Evolutionary conservation across 1,140 invertebrate species (phyloP).

Genomic region (Nymphalis io): DNA sequence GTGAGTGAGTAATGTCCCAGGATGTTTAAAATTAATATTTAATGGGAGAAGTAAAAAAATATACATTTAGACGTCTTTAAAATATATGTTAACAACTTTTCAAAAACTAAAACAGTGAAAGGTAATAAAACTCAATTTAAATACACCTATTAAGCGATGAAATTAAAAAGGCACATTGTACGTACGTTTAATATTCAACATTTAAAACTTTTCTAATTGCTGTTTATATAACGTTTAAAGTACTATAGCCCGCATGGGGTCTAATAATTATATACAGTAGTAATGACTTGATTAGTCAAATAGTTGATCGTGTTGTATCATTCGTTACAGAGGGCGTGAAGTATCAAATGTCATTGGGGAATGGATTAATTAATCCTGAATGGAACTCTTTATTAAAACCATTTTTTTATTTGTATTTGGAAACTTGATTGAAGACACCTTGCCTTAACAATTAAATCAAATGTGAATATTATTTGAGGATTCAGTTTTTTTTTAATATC

Average conservation of each 20-base stretch:
- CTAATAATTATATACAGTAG: neutral
- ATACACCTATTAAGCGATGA: too few relatives aligned
- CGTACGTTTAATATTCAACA: too few relatives aligned
- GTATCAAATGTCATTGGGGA: neutral
- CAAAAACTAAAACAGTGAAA: too few relatives aligned
- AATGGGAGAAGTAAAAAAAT: too few relatives aligned
- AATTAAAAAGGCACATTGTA: too few relatives aligned
- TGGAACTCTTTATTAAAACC: neutral
- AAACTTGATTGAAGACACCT: neutral
- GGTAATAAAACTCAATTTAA: too few relatives aligned
- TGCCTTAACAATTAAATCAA: neutral
- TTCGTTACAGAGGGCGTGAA: slow-evolving; percentile 9
- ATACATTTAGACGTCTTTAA: too few relatives aligned
- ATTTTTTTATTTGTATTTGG: neutral
- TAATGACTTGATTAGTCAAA: neutral
- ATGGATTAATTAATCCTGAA: slow-evolving; percentile 5
- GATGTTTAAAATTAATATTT: too few relatives aligned
- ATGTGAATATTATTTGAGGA: too few relatives aligned
- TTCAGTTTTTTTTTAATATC: too few relatives aligned
- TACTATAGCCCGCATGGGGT: neutral
- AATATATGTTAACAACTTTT: too few relatives aligned
- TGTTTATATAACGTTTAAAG: slow-evolving; percentile 1
- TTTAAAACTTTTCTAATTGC: neutral
- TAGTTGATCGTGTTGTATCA: neutral
- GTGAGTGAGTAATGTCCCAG: too few relatives aligned